Base-by-base conservation (phyloP, 2,888 invertebrate genomes). In the Drosophila vallismaia region DNA sequence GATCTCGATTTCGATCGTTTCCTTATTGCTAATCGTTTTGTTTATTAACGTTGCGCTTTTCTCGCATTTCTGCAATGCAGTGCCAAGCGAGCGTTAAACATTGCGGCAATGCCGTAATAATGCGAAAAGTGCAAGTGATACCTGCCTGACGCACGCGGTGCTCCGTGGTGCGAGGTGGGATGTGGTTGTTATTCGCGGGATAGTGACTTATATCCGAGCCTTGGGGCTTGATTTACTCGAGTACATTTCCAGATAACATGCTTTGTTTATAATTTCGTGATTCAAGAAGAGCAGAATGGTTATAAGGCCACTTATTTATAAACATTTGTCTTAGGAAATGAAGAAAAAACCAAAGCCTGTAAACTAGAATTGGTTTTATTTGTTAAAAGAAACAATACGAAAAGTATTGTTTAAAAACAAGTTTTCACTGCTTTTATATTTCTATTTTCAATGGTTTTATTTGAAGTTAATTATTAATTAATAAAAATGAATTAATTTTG, bases 21-120 rank as follows among this genome's bases (percentile, higher is more conserved):
- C 86, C 82, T 86, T 76, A 80, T 86, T 83, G 81, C 64, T 71
- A 64, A 71, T 72, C 71, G 72, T 71, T 71, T 63, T 69, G 79
- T 71, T 74, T 71, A 46, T 52, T 64, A 73, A 50, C 46, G 49
- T 38, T 63, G 48, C 64, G 56, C 57, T 53, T 53, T 58, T 46
- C 60, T 56, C 60, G 29, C 29, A 53, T 59, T 67, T 58, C 51
- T 58, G 68, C 64, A 66, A 66, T 64, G 48, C 53, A 46, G 59
- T 67, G 71, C 38, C 67, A 68, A 56, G 72, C 60, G 66, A 75
- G 76, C 81, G 69, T 77, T 73, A 77, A 69, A 72, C 53, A 58
- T 57, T 48, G 67, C 53, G 59, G 72, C 71, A 78, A 71, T 76
- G 77, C 76, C 74, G 71, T 77, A 72, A 74, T 54, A 57, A 53